Percentiles rank a stretch among this genome's conserved stretches.
These are phyloP conservation scores for Rotaria macrura DNA, from an alignment of 2,888 invertebrate species.

Conservation along the genomic window DNA sequence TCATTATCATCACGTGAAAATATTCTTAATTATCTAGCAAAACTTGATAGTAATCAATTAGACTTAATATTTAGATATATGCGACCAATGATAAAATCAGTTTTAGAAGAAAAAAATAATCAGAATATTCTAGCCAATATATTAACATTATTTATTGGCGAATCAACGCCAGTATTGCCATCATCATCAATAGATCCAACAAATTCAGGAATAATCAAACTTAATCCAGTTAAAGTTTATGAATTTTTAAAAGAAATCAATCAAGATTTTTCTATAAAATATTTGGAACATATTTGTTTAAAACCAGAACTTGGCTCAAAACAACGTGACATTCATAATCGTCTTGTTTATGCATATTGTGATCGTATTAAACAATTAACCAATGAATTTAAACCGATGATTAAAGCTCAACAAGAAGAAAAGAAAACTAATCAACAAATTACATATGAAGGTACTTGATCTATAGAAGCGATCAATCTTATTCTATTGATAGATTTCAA, in stretches of 20 bases:
- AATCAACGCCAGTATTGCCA: not conserved
- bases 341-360: not conserved
- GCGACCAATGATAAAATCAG: not conserved
- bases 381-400: not conserved
- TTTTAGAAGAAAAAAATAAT: not conserved
- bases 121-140: not conserved
- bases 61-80: not conserved
- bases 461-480: too few species aligned
- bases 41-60: not conserved
- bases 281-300: not conserved
- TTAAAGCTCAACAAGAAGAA: not conserved
- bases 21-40: not conserved
- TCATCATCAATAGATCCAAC: not conserved
- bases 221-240: not conserved
- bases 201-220: not conserved
- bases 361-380: not conserved
- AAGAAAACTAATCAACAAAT: not conserved
- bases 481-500: too few species aligned
- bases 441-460: not conserved
- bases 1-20: not conserved
- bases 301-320: not conserved
- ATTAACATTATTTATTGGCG: not conserved
- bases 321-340: not conserved
- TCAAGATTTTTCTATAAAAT: not conserved
- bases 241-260: not conserved